Evolutionary conservation across 1,140 invertebrate species (phyloP), one percentile per base, ranked within the genome.

Genomic region (Nautilus pompilius): DNA sequence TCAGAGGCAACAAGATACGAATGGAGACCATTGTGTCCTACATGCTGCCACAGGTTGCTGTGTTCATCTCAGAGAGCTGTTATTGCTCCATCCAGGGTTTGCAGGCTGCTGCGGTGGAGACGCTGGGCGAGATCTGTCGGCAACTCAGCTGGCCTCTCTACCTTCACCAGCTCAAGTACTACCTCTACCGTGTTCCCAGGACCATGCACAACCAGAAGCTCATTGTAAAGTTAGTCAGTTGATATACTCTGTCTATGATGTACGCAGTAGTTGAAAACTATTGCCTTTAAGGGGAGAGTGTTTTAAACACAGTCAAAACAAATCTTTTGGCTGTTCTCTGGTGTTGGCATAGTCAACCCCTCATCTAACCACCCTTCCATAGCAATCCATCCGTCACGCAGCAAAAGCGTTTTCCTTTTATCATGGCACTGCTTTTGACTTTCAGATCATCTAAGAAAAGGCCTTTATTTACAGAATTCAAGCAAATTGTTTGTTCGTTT

Each of bases 71-170:
- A 62, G 89, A 89, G 66, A 90, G 92, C 49, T 86, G 87, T 71
- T 93, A 89, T 73, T 77, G 85, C 0, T 88, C 88, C 51, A 90
- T 92, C 70, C 88, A 92, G 63, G 88, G 88, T 57, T 81, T 97
- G 3, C 86, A 95, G n/a, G 93, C 96, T 76, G 89, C 90, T 17
- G 89, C 93, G 3, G 76, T 88, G 58, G 77, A 86, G 53, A 74
- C 84, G 2, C 79, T 96, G 1, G 89, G 89, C 0, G 87, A 87
- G 3, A 87, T 93, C 59, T 93, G 90, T 68, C 86, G 84, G 69
- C 80, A 91, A 20, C 79, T 96, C 30, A 90, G 92, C 0, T 97
- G 94, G 95, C 87, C 90, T 73, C 88, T 91, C 24, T 98, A 96
- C 71, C 88, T 93, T 70, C 85, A 88, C 8, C 85, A 95, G 17